A percentile compares a stretch with the other conserved stretches of the same genome.
These are phyloP conservation scores for Caracal caracal DNA, from an alignment of 2,113 vertebrate genomes.

Conservation along the genomic window DNA sequence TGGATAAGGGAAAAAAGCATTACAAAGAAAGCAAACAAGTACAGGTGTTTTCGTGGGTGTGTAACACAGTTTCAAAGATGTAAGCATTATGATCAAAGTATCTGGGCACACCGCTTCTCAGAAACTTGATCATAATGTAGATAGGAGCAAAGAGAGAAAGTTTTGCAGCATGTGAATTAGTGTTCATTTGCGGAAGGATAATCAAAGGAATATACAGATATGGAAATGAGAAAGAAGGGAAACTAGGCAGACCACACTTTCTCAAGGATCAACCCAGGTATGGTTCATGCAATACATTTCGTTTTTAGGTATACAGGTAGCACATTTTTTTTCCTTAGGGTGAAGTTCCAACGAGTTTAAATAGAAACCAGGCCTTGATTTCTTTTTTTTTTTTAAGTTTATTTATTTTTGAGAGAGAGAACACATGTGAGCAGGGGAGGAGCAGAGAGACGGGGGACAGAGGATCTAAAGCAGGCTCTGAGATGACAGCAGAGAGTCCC, in stretches of 20 bases:
- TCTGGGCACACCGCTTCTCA: conserved; percentile 48
- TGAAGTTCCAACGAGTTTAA: conserved; percentile 8
- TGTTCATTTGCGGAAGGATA: not conserved
- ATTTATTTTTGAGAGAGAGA: too few species aligned
- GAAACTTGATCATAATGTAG: conserved; percentile 63
- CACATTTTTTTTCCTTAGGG: not conserved
- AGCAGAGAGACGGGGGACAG: too few species aligned
- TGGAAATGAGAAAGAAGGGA: not conserved
- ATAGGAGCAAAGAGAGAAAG: not conserved
- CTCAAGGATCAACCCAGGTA: not conserved
- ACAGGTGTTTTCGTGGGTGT: conserved; percentile 25
- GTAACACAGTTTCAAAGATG: conserved; percentile 42
- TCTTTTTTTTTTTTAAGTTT: not conserved
- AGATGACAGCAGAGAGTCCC: too few species aligned
- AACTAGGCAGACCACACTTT: not conserved
- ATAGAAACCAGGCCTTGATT: conserved; percentile 1
- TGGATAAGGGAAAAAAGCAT: not conserved
- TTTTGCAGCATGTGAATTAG: not conserved
- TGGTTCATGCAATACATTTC: not conserved
- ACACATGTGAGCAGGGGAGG: too few species aligned
- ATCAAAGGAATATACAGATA: not conserved
- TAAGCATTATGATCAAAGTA: not conserved
- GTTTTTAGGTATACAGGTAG: not conserved
- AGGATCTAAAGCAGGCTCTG: too few species aligned
- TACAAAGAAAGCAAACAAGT: not conserved